Evolutionary conservation across 2,797 vertebrate species (phyloP).

Genomic region (Chiroxiphia lanceolata): DNA sequence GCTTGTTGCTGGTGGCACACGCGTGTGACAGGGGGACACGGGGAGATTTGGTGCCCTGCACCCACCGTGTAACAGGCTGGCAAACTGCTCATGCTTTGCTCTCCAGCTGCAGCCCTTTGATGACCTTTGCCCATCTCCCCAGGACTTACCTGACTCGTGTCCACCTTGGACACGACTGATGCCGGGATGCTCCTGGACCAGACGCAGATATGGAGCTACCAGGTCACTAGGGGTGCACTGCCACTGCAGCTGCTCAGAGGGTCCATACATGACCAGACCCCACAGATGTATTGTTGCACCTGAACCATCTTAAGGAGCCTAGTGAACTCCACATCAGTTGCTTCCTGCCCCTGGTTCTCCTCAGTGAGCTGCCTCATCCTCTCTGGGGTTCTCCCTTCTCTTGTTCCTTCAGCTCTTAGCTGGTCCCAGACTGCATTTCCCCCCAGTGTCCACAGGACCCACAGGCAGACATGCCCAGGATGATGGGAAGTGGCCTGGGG

Average conservation of each 20-base stretch:
- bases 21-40: rapidly evolving
- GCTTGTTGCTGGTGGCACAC: not conserved
- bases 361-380: not conserved
- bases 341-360: not conserved
- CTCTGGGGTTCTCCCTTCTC: not conserved
- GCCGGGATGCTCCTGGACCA: not conserved
- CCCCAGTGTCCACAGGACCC: not conserved
- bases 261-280: rapidly evolving
- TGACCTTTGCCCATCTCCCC: not conserved
- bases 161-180: not conserved
- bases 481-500: not conserved
- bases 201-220: not conserved
- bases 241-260: not conserved
- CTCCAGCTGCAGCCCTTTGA: not conserved
- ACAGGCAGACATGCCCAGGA: not conserved
- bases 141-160: not conserved
- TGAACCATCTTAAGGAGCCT: not conserved
- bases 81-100: not conserved
- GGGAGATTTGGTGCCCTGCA: not conserved
- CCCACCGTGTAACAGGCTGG: rapidly evolving
- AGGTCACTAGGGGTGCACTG: not conserved
- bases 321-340: not conserved
- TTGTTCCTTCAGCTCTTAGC: not conserved
- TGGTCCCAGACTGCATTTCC: not conserved
- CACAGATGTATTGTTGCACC: not conserved